Conservation (phyloP, 2,113 vertebrate species). For the Alaudala cheleensis region DNA sequence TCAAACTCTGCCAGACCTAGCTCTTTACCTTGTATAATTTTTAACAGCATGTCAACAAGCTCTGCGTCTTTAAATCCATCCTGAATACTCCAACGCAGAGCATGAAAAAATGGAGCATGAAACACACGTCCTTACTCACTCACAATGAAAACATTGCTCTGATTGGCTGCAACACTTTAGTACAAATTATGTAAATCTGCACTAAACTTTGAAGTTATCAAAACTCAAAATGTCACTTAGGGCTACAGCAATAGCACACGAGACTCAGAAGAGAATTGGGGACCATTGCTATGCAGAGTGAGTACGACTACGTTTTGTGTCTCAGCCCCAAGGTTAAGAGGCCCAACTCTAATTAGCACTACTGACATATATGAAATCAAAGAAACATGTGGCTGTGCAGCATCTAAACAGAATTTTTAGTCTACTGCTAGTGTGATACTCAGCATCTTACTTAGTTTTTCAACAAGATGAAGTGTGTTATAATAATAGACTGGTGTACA, state of each 20-base stretch:
- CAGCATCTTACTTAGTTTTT: not conserved
- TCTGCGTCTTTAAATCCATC: not conserved
- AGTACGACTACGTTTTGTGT: accelerated
- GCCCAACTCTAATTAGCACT: not conserved
- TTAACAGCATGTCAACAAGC: not conserved
- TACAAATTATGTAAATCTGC: not conserved
- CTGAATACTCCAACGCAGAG: not conserved
- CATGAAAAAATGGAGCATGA: not conserved
- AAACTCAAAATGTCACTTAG: not conserved
- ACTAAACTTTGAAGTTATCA: not conserved
- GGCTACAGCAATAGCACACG: not conserved
- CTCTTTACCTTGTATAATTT: not conserved
- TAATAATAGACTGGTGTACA: not conserved
- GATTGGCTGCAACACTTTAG: not conserved
- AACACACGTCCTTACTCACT: accelerated
- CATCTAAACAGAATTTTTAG: not conserved
- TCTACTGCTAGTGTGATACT: not conserved
- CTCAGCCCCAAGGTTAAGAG: not conserved
- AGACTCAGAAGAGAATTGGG: not conserved
- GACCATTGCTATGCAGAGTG: not conserved
- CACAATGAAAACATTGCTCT: not conserved
- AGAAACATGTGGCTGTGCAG: not conserved
- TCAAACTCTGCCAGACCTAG: not conserved
- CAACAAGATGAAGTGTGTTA: not conserved
- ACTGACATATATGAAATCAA: not conserved